Percentiles rank a stretch among this genome's conserved stretches.
Conservation (phyloP, 2,797 vertebrate species). For the Hapalemur alaotrensis region DNA sequence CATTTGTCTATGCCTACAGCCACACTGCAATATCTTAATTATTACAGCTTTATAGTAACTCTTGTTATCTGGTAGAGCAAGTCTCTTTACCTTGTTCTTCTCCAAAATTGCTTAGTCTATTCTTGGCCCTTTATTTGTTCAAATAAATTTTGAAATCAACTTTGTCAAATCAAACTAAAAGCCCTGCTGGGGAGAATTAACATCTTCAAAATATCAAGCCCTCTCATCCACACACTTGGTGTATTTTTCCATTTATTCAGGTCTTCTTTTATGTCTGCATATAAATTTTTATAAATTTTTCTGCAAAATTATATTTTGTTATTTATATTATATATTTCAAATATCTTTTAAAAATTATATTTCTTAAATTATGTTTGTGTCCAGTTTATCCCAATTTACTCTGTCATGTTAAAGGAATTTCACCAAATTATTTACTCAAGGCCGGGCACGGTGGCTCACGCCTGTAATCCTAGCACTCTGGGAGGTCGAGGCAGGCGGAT, state of each 20-base stretch:
- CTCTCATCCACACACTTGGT: background rate
- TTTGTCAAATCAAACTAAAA: constrained; percentile 39
- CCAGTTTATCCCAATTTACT: background rate
- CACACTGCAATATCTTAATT: background rate
- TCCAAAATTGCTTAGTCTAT: background rate
- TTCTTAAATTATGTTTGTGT: background rate
- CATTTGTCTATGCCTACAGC: background rate
- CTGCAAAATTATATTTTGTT: background rate
- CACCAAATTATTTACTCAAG: background rate
- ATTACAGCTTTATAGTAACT: background rate
- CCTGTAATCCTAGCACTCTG: too few species aligned
- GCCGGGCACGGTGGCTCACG: too few species aligned
- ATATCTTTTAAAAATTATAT: background rate
- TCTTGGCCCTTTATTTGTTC: constrained; percentile 17
- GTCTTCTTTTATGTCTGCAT: background rate
- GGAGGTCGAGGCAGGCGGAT: too few species aligned
- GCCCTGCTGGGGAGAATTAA: background rate
- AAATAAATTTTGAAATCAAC: constrained; percentile 33
- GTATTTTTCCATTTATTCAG: background rate
- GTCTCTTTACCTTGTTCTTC: background rate
- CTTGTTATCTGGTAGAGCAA: background rate
- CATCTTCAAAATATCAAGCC: constrained; percentile 15
- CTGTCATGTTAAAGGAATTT: background rate
- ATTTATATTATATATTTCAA: background rate
- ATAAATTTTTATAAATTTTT: background rate